phyloP scores from a whole-genome alignment of 2,113 vertebrate species.

The Tyto alba region DNA sequence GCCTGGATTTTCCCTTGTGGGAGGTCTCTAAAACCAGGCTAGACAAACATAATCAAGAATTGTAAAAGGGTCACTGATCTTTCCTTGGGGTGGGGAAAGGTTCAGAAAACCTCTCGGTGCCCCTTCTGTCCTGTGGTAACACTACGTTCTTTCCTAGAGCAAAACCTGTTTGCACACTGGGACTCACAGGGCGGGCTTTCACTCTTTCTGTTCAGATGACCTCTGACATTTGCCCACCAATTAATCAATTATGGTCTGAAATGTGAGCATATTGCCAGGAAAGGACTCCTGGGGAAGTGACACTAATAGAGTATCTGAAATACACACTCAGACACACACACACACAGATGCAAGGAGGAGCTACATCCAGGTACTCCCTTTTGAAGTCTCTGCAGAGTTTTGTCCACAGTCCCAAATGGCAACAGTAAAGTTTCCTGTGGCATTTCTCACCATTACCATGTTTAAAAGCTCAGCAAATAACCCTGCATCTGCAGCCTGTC shows the following conservation, averaged over 20 bases:
- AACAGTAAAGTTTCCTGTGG: background rate
- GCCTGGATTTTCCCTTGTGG: background rate
- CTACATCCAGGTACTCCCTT: background rate
- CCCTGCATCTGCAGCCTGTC: constrained; percentile 24
- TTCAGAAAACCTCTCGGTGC: background rate
- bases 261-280: background rate
- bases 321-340: background rate
- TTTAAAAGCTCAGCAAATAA: background rate
- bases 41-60: background rate
- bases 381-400: background rate
- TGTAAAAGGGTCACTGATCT: background rate
- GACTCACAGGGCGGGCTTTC: background rate
- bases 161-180: background rate
- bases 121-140: background rate
- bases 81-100: background rate
- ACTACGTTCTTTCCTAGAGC: background rate
- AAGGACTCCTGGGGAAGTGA: background rate
- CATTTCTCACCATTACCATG: background rate
- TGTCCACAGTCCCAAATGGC: background rate
- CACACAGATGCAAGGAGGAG: background rate
- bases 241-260: constrained; percentile 7
- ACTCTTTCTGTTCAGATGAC: background rate
- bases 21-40: background rate
- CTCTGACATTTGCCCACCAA: background rate
- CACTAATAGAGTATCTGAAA: background rate